Conservation (phyloP, 23 tunicate genomes). For the Trididemnum nubilum region DNA sequence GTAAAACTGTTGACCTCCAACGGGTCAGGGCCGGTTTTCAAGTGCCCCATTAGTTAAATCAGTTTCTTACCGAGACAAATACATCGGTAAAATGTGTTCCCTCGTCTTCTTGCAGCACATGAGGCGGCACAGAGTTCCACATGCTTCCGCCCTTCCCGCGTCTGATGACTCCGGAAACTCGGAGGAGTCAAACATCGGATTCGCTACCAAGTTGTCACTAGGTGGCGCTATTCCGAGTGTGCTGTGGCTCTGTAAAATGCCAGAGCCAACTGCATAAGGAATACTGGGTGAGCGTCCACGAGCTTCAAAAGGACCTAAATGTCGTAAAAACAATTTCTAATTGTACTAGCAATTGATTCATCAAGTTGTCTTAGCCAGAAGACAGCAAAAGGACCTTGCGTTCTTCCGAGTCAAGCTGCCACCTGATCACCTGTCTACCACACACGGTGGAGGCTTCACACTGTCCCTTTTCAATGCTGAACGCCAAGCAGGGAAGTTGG, state of each 20-base stretch:
- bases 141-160: constrained; percentile 92
- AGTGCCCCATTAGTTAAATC: too few relatives aligned
- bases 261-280: neutral
- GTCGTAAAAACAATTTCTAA: too few relatives aligned
- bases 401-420: too few relatives aligned
- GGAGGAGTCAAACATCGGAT: constrained; percentile 75
- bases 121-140: constrained; percentile 83
- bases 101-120: constrained; percentile 75
- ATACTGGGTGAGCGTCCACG: constrained; percentile 40
- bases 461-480: too few relatives aligned
- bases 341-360: too few relatives aligned
- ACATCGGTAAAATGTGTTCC: constrained; percentile 81
- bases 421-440: too few relatives aligned
- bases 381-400: too few relatives aligned
- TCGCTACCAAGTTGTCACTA: constrained; percentile 63
- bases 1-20: too few relatives aligned
- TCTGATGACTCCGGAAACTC: constrained; percentile 77
- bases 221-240: constrained; percentile 9
- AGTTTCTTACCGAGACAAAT: constrained; percentile 66
- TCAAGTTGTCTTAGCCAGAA: too few relatives aligned
- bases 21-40: too few relatives aligned
- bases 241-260: neutral
- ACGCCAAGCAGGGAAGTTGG: too few relatives aligned
- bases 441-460: too few relatives aligned
- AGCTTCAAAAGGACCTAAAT: neutral